These are phyloP conservation scores for Cylas formicarius DNA, from an alignment of 1,140 invertebrate species.

Conservation along the genomic window DNA sequence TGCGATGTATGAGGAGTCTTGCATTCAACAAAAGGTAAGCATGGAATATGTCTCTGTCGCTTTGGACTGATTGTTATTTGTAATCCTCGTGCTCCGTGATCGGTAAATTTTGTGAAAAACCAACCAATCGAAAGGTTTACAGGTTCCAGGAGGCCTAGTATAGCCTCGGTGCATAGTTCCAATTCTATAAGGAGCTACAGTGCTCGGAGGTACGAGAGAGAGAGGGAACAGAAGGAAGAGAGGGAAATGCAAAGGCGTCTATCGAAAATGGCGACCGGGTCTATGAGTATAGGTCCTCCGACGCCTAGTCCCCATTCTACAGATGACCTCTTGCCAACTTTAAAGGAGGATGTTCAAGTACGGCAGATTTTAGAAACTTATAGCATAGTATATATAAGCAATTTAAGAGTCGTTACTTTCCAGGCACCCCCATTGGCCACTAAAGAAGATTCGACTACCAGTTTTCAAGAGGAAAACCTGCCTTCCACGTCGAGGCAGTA, in stretches of 20 bases:
- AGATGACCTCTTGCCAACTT: constrained; percentile 65
- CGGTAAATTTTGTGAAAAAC: too few species aligned
- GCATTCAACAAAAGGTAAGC: too few species aligned
- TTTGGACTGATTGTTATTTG: too few species aligned
- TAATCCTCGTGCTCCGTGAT: too few species aligned
- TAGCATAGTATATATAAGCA: background rate
- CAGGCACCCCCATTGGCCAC: constrained; percentile 38
- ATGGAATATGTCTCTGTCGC: too few species aligned
- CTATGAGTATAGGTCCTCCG: constrained; percentile 45
- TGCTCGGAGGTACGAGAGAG: constrained; percentile 64
- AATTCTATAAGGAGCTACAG: constrained; percentile 74
- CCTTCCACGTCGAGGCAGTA: constrained; percentile 41
- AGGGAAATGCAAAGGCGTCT: constrained; percentile 66
- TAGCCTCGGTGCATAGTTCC: constrained; percentile 71
- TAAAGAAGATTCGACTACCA: constrained; percentile 38
- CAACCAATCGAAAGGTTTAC: too few species aligned
- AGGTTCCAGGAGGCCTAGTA: constrained; percentile 76
- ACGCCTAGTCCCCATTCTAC: constrained; percentile 69
- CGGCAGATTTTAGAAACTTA: background rate
- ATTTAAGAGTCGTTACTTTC: constrained; percentile 6
- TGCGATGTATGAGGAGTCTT: too few species aligned
- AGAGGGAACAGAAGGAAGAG: constrained; percentile 68
- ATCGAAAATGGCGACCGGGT: constrained; percentile 48
- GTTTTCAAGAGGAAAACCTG: constrained; percentile 36
- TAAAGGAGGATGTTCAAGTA: constrained; percentile 67